These are phyloP conservation scores for Scomber colias DNA, from an alignment of 2,113 vertebrate species.

Conservation along the genomic window DNA sequence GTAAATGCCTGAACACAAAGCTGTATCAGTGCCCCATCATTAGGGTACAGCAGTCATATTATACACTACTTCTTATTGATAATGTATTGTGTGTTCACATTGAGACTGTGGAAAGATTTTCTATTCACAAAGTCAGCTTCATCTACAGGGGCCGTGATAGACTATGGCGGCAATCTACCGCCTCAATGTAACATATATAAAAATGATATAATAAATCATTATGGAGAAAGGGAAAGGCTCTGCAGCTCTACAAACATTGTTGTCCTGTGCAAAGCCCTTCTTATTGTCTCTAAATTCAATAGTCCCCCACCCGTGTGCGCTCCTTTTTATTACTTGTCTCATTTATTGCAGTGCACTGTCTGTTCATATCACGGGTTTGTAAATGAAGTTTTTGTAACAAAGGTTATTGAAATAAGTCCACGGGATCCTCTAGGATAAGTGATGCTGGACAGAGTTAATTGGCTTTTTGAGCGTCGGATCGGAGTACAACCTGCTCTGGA, in stretches of 20 bases:
- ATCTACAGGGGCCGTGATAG: conserved; percentile 38
- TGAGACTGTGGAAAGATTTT: conserved; percentile 49
- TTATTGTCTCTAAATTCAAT: conserved; percentile 83
- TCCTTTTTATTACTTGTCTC: conserved; percentile 82
- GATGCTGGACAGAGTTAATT: conserved; percentile 76
- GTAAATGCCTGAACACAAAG: not conserved
- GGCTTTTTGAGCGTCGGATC: conserved; percentile 67
- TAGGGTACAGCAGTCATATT: conserved; percentile 6
- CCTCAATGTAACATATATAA: conserved; percentile 70
- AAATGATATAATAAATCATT: conserved; percentile 80
- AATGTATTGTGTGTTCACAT: conserved; percentile 40
- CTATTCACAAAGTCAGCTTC: conserved; percentile 42
- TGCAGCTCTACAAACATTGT: conserved; percentile 65
- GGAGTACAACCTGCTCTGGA: conserved; percentile 45
- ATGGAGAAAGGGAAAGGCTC: conserved; percentile 58
- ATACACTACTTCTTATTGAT: conserved; percentile 39
- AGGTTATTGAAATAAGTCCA: conserved; percentile 81
- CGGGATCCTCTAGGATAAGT: conserved; percentile 76
- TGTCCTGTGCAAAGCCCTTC: conserved; percentile 75
- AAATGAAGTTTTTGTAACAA: conserved; percentile 82
- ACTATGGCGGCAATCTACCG: conserved; percentile 59
- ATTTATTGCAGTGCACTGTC: conserved; percentile 76
- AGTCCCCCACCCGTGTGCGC: conserved; percentile 45
- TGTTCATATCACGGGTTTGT: conserved; percentile 73
- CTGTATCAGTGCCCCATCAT: conserved; percentile 20